phyloP scores from a whole-genome alignment of 2,888 invertebrate species.

The Lasius fuliginosus region DNA sequence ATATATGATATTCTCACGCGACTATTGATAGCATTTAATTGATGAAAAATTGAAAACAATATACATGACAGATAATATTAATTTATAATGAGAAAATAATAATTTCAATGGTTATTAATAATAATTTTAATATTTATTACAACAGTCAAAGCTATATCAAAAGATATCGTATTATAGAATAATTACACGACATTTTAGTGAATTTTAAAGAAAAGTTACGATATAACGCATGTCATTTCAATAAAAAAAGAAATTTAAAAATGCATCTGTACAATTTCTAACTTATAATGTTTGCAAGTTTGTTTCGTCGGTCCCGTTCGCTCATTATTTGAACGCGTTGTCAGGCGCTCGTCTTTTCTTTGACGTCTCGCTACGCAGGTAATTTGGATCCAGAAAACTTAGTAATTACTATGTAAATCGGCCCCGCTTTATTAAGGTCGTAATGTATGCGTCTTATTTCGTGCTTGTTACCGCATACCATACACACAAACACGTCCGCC shows the following conservation, averaged over 20 bases:
- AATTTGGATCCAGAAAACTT: constrained; percentile 75
- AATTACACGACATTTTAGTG: neutral
- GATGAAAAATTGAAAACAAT: neutral
- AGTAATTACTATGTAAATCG: constrained; percentile 79
- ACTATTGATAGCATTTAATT: neutral
- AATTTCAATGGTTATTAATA: neutral
- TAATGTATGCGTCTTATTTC: constrained; percentile 73
- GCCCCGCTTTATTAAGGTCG: constrained; percentile 70
- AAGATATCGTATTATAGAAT: neutral
- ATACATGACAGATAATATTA: neutral
- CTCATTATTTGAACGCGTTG: constrained; percentile 69
- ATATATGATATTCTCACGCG: neutral
- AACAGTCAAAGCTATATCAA: neutral
- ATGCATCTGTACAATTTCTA: neutral
- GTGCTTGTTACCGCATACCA: constrained; percentile 61
- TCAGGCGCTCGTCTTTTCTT: constrained; percentile 67
- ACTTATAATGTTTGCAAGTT: constrained; percentile 1
- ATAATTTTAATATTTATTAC: neutral
- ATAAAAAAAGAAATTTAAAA: neutral
- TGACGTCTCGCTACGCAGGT: constrained; percentile 71
- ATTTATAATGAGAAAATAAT: neutral
- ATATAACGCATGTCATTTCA: neutral
- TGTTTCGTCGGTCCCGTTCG: constrained; percentile 36
- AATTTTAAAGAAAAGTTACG: neutral
- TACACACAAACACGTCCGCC: constrained; percentile 37